Evolutionary conservation across 2,888 invertebrate genomes (phyloP).

Genomic region (Dynastes maya): DNA sequence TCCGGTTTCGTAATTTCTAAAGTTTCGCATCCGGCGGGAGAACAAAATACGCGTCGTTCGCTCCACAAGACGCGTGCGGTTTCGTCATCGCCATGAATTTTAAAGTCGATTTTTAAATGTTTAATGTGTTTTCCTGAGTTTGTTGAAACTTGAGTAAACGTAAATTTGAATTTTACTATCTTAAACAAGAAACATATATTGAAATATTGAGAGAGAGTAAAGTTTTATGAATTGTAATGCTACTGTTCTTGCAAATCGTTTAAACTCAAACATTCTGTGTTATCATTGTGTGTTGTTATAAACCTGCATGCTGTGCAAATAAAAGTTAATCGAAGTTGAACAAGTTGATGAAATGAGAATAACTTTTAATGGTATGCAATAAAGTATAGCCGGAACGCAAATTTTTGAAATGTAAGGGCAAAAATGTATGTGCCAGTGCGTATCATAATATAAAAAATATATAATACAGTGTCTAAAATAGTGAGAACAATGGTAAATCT

Average conservation of each 20-base stretch:
- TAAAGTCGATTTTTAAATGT: constrained; percentile 10
- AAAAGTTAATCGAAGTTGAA: neutral
- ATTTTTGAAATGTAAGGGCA: constrained; percentile 26
- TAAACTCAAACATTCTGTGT: neutral
- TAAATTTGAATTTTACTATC: constrained; percentile 6
- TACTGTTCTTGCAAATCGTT: neutral
- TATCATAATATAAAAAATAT: constrained; percentile 7
- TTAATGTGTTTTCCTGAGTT: constrained; percentile 8
- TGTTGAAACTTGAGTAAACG: constrained; percentile 6
- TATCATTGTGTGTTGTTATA: neutral
- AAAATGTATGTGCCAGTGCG: constrained; percentile 27
- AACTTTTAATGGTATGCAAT: neutral
- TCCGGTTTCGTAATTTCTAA: constrained; percentile 48
- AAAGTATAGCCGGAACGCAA: neutral
- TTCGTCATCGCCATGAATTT: constrained; percentile 4
- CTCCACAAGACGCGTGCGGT: neutral
- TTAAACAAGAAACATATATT: neutral
- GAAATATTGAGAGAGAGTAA: neutral
- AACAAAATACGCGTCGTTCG: constrained; percentile 28
- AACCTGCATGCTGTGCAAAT: neutral
- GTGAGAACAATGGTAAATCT: constrained; percentile 44
- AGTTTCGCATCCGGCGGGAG: constrained; percentile 48
- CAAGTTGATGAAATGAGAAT: neutral
- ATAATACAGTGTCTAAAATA: constrained; percentile 30
- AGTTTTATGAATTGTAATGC: neutral